phyloP scores from a whole-genome alignment of 2,888 invertebrate species.

The Agriopis marginaria region DNA sequence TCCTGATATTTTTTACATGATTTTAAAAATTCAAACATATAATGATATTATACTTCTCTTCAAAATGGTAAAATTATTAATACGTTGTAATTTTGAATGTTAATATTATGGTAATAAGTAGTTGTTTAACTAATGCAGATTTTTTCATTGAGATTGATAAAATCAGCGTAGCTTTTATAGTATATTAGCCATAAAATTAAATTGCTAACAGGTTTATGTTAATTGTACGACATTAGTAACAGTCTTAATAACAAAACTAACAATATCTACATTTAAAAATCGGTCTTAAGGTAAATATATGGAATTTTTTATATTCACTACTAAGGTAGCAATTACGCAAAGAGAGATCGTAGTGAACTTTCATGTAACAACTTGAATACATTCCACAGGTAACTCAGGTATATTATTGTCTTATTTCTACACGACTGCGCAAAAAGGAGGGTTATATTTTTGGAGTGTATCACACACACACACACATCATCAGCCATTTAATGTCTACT shows the following conservation, averaged over 20 bases:
- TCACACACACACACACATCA: no score
- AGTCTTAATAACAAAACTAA: conserved; percentile 9
- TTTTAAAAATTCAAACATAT: background rate
- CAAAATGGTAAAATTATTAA: background rate
- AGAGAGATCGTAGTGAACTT: no score
- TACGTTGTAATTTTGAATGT: conserved; percentile 27
- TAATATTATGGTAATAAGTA: conserved; percentile 22
- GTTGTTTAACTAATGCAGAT: conserved; percentile 27
- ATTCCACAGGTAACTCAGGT: no score
- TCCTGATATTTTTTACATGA: conserved; percentile 11
- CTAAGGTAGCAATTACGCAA: no score
- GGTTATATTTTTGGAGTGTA: no score
- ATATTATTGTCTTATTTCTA: no score
- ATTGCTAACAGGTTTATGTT: conserved; percentile 32
- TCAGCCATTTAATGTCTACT: no score
- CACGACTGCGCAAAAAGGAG: no score
- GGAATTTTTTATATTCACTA: no score
- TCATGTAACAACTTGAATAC: no score
- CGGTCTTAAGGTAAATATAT: no score
- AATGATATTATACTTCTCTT: background rate
- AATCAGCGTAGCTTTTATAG: conserved; percentile 12
- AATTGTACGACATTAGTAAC: conserved; percentile 35
- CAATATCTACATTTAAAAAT: background rate
- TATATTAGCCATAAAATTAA: background rate
- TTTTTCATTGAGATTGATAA: conserved; percentile 31